Base-by-base conservation (phyloP, 2,797 vertebrate species). In the Mallotus villosus region DNA sequence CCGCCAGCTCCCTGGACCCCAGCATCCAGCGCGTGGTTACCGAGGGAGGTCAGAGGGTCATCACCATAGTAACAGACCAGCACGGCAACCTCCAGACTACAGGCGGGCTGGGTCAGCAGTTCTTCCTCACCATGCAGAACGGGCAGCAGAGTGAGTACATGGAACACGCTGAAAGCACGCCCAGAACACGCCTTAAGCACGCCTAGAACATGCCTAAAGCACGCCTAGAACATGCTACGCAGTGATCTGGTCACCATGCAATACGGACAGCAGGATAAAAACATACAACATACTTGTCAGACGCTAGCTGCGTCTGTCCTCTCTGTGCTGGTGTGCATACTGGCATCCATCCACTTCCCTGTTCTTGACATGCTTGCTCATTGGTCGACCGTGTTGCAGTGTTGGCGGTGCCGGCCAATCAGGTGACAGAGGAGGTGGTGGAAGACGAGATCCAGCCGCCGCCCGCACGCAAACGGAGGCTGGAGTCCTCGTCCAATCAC, bases 11-110 rank as follows among this genome's bases (percentile, higher is more conserved):
- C 0, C 77, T 92, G 25, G 90, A 90, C 25, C 82, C 93, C 1
- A 92, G 93, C 72, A 82, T 95, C 65, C 94, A 92, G 72, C 93
- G 94, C 0, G 89, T 90, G 0, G 89, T 94, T n/a, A 92, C 92
- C 7, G 88, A 94, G 12, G 79, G 90, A 7, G 93, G 94, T 74
- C 96, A 96, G 87, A 91, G 91, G 34, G 92, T 97, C 80, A 95
- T 97, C 78, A 94, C 96, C 73, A 95, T 97, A 62, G 91, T 97
- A 51, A 94, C 95, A 0, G 94, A 96, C 58, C 92, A 95, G 68
- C 91, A 96, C 4, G 90, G 94, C 53, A 91, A 90, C 82, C 88
- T 97, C 74, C 95, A 94, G 63, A 53, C 93, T 0, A 25, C 92
- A 0, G 82, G 90, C 4, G 77, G 91, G 66, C 88, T 95, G 58